These are phyloP conservation scores for Triops longicaudatus DNA, from an alignment of 1,140 invertebrate genomes.

Conservation along the genomic window DNA sequence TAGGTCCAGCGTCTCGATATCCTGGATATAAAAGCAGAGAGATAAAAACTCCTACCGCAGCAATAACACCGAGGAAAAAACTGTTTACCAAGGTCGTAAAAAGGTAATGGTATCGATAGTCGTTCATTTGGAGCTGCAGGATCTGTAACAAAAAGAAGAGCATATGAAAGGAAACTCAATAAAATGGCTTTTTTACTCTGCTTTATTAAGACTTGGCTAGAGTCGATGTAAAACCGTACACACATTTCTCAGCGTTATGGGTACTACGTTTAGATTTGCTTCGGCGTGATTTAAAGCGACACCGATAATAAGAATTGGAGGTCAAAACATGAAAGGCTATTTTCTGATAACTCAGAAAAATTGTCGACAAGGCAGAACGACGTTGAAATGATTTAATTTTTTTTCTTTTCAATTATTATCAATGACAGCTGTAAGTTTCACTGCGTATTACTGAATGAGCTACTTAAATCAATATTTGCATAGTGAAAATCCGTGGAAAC, in stretches of 20 bases:
- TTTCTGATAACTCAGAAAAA: too few species aligned
- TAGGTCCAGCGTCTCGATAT: constrained; percentile 80
- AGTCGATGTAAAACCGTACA: background rate
- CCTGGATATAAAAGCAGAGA: constrained; percentile 44
- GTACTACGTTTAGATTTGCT: too few species aligned
- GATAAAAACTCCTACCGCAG: constrained; percentile 31
- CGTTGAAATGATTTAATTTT: too few species aligned
- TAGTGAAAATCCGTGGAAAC: too few species aligned
- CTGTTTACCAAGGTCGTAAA: constrained; percentile 82
- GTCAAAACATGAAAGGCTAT: too few species aligned
- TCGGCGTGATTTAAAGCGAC: too few species aligned
- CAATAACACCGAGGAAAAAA: background rate
- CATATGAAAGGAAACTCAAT: background rate
- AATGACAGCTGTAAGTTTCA: too few species aligned
- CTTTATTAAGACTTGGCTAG: background rate
- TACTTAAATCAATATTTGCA: too few species aligned
- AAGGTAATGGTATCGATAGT: constrained; percentile 85
- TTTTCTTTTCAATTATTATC: too few species aligned
- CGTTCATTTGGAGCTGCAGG: constrained; percentile 84
- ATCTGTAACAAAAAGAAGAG: constrained; percentile 51
- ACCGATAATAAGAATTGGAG: too few species aligned
- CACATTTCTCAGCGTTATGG: background rate
- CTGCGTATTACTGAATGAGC: too few species aligned
- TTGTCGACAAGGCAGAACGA: too few species aligned
- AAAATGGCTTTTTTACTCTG: background rate